Percentiles rank a stretch among this genome's conserved stretches.
Conservation (phyloP, 2,797 vertebrate genomes). For the Furcifer pardalis region DNA sequence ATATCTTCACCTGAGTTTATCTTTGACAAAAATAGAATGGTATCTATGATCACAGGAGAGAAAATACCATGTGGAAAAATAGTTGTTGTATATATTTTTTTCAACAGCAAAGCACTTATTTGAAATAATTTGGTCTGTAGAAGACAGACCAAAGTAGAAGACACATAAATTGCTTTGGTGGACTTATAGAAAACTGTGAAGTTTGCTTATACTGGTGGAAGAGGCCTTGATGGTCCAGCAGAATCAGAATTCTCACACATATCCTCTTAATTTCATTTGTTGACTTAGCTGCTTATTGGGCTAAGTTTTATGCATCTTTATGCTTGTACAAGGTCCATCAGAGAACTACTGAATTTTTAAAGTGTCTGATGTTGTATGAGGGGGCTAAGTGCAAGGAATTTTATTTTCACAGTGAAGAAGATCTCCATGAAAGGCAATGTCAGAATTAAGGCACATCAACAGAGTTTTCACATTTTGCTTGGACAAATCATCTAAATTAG, state of each 20-base stretch:
- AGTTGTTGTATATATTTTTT: not conserved
- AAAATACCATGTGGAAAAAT: not conserved
- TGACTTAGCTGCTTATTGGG: not conserved
- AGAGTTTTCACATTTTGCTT: not conserved
- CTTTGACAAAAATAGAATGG: no score
- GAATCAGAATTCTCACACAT: not conserved
- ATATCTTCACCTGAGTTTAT: no score
- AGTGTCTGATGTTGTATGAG: not conserved
- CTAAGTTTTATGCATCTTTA: not conserved
- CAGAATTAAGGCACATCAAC: not conserved
- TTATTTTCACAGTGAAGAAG: not conserved
- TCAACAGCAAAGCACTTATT: not conserved
- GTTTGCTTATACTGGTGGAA: not conserved
- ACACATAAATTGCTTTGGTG: not conserved
- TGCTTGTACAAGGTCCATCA: not conserved
- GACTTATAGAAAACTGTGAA: not conserved
- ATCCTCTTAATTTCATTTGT: not conserved
- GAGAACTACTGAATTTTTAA: not conserved
- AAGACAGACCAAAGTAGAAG: no score
- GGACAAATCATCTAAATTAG: not conserved
- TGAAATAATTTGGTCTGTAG: no score
- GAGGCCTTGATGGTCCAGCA: not conserved
- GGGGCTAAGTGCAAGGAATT: not conserved
- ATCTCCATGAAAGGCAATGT: constrained; percentile 16
- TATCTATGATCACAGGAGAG: no score